These are phyloP conservation scores for Lamellibrachia satsuma DNA, from an alignment of 2,888 invertebrate genomes.

Conservation along the genomic window DNA sequence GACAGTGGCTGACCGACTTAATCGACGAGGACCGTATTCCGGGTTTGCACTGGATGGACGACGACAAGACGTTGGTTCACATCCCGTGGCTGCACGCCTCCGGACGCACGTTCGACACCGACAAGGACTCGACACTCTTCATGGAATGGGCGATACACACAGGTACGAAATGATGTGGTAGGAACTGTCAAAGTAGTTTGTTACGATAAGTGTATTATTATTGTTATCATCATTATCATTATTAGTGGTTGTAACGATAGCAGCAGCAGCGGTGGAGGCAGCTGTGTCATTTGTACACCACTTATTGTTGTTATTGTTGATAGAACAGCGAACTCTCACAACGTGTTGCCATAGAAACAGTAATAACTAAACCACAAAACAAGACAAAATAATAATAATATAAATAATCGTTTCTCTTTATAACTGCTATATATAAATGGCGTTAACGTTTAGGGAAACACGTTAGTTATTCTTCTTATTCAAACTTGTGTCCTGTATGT, in stretches of 20 bases:
- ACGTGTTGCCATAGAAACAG: no score
- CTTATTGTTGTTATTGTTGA: no score
- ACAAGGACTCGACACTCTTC: slow-evolving; percentile 54
- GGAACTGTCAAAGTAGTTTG: no score
- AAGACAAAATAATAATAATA: neutral
- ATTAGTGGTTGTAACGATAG: neutral
- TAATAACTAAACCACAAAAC: no score
- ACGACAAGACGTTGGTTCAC: slow-evolving; percentile 46
- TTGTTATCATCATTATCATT: no score
- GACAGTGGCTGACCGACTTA: slow-evolving; percentile 53
- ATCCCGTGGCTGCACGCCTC: slow-evolving; percentile 61
- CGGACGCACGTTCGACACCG: slow-evolving; percentile 52
- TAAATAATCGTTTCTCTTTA: neutral
- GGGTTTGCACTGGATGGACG: slow-evolving; percentile 52
- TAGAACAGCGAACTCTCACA: no score
- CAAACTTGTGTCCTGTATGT: neutral
- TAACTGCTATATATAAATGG: neutral
- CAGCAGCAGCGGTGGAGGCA: no score
- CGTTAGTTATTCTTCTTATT: neutral
- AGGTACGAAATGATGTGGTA: slow-evolving; percentile 42
- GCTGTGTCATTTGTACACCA: no score
- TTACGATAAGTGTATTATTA: no score
- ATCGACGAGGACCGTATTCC: slow-evolving; percentile 42
- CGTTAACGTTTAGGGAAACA: neutral
- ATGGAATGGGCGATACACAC: slow-evolving; percentile 58